Conservation (phyloP, 2,888 invertebrate species). For the Hofmannophila pseudospretella region DNA sequence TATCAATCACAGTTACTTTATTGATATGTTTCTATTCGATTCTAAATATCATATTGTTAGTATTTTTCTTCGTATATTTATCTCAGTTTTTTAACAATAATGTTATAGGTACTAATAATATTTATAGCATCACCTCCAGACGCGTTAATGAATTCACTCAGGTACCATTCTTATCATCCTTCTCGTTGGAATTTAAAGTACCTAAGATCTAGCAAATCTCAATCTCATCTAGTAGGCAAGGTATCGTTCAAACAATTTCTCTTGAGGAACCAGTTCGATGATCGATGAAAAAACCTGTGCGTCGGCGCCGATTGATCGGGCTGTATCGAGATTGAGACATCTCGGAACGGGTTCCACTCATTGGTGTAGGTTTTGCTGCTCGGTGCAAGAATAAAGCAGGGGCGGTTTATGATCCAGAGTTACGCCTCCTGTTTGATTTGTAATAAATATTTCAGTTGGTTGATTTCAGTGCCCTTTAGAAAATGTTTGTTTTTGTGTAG, state of each 20-base stretch:
- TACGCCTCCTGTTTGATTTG: too few species aligned
- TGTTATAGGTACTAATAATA: too few species aligned
- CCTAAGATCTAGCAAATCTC: neutral
- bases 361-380: slow-evolving; percentile 32
- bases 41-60: neutral
- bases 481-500: too few species aligned
- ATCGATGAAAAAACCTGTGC: slow-evolving; percentile 61
- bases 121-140: too few species aligned
- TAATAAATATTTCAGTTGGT: neutral
- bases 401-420: too few species aligned
- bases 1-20: neutral
- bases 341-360: slow-evolving; percentile 63
- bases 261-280: slow-evolving; percentile 56
- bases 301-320: slow-evolving; percentile 70
- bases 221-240: neutral
- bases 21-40: too few species aligned
- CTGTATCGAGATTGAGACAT: slow-evolving; percentile 73
- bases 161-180: too few species aligned
- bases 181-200: too few species aligned
- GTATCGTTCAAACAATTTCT: slow-evolving; percentile 19
- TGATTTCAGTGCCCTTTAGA: too few species aligned
- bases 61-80: neutral
- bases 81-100: too few species aligned
- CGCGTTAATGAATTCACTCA: too few species aligned
- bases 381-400: slow-evolving; percentile 25